These are phyloP conservation scores for Molossus molossus DNA, from an alignment of 2,797 vertebrate species.

Conservation along the genomic window DNA sequence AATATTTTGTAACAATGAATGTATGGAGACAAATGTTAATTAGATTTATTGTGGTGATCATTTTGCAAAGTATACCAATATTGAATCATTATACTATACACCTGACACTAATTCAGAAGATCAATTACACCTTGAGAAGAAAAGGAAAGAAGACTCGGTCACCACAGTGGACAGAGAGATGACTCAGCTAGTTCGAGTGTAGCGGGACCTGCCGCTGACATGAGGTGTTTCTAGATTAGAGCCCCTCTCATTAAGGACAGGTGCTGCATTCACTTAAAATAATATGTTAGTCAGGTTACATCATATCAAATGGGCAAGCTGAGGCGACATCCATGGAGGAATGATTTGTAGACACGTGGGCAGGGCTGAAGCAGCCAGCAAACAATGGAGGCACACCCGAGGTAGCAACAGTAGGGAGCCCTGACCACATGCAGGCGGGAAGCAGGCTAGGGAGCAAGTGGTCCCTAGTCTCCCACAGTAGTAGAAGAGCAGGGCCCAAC, in stretches of 20 bases:
- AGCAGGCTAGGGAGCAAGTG: neutral
- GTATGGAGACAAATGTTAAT: neutral
- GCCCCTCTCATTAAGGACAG: neutral
- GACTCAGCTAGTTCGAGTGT: neutral
- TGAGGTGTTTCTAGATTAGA: neutral
- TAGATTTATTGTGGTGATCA: neutral
- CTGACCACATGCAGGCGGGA: accelerated
- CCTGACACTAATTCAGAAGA: neutral
- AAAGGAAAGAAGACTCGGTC: neutral
- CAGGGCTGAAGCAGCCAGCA: neutral
- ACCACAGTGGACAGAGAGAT: neutral
- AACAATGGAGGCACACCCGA: neutral
- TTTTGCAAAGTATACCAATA: neutral
- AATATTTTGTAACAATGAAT: neutral
- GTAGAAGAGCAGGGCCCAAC: neutral
- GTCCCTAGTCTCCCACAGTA: neutral
- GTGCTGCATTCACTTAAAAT: neutral
- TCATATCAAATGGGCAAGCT: neutral
- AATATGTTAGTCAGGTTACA: neutral
- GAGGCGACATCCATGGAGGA: neutral
- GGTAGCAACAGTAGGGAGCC: neutral
- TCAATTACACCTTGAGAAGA: neutral
- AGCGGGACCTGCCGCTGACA: neutral
- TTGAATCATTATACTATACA: neutral
- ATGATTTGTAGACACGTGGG: neutral